A percentile compares a stretch with the other conserved stretches of the same genome.
Evolutionary conservation across 2,113 vertebrate species (phyloP).

Genomic region (Sceloporus undulatus): DNA sequence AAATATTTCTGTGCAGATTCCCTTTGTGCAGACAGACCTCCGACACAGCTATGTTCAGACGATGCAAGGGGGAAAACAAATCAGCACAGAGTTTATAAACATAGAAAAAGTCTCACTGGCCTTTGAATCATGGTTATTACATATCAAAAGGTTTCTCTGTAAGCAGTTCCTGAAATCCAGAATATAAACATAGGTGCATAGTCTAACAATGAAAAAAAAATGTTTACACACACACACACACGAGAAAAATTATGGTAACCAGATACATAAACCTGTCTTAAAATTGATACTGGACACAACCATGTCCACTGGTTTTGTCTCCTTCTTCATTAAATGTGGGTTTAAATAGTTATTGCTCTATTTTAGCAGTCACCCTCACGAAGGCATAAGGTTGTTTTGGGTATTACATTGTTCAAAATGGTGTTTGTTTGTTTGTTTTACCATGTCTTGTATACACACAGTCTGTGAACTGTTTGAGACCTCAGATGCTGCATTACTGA

Average conservation of each 20-base stretch:
- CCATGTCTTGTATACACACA: no score
- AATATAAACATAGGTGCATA: background rate
- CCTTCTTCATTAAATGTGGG: background rate
- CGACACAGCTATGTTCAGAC: background rate
- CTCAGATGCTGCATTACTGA: conserved; percentile 59
- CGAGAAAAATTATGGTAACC: no score
- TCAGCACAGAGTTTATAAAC: background rate
- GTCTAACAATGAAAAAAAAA: background rate
- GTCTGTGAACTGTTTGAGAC: no score
- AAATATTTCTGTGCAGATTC: background rate
- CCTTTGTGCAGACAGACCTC: background rate
- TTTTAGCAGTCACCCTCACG: conserved; percentile 61
- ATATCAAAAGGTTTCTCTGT: background rate
- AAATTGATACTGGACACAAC: background rate
- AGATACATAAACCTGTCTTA: background rate
- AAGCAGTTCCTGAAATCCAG: background rate
- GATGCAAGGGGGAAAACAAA: background rate
- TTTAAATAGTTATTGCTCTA: conserved; percentile 55
- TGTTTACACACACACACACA: no score
- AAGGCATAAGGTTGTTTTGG: conserved; percentile 58
- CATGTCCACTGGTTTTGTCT: background rate
- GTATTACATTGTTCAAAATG: conserved; percentile 33
- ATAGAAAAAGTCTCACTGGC: background rate
- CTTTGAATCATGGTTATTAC: background rate
- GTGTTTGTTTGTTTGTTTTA: no score